Evolutionary conservation across 2,888 invertebrate genomes (phyloP).

Genomic region (Alloscopus bannaensis): DNA sequence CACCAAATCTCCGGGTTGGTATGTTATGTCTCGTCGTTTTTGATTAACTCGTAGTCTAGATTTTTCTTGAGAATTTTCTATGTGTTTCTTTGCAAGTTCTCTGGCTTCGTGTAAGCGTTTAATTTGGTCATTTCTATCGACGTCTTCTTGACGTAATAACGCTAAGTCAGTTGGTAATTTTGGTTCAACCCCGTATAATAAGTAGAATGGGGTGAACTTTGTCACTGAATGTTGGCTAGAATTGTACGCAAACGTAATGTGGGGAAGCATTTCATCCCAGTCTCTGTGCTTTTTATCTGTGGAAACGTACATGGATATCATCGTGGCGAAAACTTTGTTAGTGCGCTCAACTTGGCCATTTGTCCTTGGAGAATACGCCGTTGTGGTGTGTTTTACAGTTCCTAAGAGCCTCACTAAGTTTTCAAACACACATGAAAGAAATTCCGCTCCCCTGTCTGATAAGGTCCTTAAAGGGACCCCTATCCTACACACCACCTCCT

Average conservation of each 20-base stretch:
- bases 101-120: constrained; percentile 3
- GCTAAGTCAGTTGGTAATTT: constrained; percentile 56
- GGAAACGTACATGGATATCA: constrained; percentile 68
- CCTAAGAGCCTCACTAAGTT: constrained; percentile 36
- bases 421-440: not conserved
- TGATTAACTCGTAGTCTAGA: constrained; percentile 30
- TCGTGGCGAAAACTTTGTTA: constrained; percentile 65
- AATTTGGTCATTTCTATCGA: constrained; percentile 3
- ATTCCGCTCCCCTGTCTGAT: constrained; percentile 64
- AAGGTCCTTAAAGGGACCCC: constrained; percentile 45
- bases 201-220: constrained; percentile 59
- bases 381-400: constrained; percentile 47
- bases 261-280: constrained; percentile 63
- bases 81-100: not conserved
- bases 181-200: constrained; percentile 65
- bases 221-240: constrained; percentile 59
- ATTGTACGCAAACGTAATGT: constrained; percentile 65
- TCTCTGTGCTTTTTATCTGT: constrained; percentile 56
- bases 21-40: constrained; percentile 3
- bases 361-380: constrained; percentile 62
- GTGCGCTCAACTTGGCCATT: constrained; percentile 67
- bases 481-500: constrained; percentile 56
- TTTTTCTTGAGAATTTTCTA: constrained; percentile 20
- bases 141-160: constrained; percentile 18
- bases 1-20: constrained; percentile 37